These are phyloP conservation scores for Hoplodrina ambigua DNA, from an alignment of 2,888 invertebrate species.

Conservation along the genomic window DNA sequence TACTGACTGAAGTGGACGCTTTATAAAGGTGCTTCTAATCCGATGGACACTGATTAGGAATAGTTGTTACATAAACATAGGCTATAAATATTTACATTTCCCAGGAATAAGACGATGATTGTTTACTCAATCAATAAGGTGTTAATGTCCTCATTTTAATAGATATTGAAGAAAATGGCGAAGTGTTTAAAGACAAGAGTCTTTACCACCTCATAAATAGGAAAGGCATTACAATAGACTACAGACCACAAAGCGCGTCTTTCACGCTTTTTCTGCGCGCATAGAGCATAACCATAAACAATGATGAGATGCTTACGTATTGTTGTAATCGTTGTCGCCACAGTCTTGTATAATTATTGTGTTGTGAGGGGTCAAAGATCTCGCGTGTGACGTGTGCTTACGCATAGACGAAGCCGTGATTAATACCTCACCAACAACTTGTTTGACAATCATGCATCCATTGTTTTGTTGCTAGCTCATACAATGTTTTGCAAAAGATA, in stretches of 20 bases:
- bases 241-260: conserved; percentile 40
- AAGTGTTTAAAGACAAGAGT: too few relatives aligned
- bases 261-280: conserved; percentile 20
- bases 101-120: too few relatives aligned
- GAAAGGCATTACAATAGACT: conserved; percentile 40
- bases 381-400: background rate
- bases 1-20: background rate
- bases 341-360: conserved; percentile 41
- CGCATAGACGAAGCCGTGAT: conserved; percentile 12
- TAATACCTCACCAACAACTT: conserved; percentile 2
- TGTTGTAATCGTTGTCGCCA: conserved; percentile 22
- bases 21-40: background rate
- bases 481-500: background rate
- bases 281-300: conserved; percentile 30
- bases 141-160: too few relatives aligned
- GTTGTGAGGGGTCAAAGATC: conserved; percentile 42
- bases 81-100: background rate
- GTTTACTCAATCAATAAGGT: too few relatives aligned
- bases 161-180: too few relatives aligned
- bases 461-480: background rate
- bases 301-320: conserved; percentile 29
- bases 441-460: too few relatives aligned
- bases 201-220: conserved; percentile 7
- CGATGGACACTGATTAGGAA: background rate
- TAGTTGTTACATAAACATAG: background rate